Evolutionary conservation across 2,888 invertebrate genomes (phyloP).

Genomic region (Mamestra brassicae): DNA sequence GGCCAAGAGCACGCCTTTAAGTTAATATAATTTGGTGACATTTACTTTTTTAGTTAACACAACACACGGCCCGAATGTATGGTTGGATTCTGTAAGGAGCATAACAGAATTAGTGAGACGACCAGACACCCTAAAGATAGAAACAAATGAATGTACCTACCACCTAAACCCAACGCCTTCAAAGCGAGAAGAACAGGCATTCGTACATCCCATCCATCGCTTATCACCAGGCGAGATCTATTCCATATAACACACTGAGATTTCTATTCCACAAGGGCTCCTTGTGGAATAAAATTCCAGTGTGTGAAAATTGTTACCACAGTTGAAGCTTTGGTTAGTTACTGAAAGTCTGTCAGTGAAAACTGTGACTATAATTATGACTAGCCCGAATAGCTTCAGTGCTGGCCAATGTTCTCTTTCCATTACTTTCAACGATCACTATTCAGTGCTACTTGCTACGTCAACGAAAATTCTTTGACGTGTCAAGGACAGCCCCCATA

Average conservation of each 20-base stretch:
- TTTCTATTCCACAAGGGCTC: background rate
- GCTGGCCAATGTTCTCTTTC: background rate
- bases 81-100: background rate
- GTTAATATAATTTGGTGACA: conserved; percentile 36
- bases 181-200: background rate
- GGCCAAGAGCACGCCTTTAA: conserved; percentile 17
- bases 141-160: background rate
- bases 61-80: background rate
- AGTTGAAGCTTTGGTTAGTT: background rate
- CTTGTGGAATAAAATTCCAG: background rate
- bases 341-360: background rate
- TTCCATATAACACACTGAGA: no score
- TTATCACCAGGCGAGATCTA: background rate
- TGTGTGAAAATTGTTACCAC: background rate
- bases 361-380: background rate
- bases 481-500: background rate
- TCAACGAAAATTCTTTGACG: no score
- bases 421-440: background rate
- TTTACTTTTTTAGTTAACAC: conserved; percentile 38
- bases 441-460: no score
- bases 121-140: background rate
- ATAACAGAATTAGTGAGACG: background rate
- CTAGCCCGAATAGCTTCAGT: background rate
- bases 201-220: background rate
- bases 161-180: background rate